Percentiles rank a stretch among this genome's conserved stretches.
Evolutionary conservation across 2,797 vertebrate genomes (phyloP).

Genomic region (Lithobates sylvaticus): DNA sequence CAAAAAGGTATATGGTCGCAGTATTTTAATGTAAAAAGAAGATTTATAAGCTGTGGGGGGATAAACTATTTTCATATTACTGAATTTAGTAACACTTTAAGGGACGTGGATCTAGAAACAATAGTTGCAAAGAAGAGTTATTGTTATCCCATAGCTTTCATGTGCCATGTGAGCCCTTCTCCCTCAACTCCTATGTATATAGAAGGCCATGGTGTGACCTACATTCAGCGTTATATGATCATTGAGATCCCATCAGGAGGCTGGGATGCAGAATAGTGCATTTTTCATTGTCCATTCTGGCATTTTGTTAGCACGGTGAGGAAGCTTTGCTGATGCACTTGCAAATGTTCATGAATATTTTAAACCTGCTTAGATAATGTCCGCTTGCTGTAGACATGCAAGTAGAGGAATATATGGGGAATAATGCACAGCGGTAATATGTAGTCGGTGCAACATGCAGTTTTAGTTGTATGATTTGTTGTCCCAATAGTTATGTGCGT

Average conservation of each 20-base stretch:
- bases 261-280: not conserved
- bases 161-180: no score
- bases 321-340: not conserved
- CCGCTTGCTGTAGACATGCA: not conserved
- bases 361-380: not conserved
- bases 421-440: not conserved
- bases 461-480: no score
- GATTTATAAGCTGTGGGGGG: no score
- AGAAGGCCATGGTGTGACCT: not conserved
- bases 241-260: not conserved
- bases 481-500: no score
- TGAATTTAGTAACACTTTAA: no score
- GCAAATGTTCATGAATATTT: not conserved
- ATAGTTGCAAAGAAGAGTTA: no score
- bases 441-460: not conserved
- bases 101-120: no score
- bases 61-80: no score
- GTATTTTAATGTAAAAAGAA: no score
- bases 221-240: not conserved
- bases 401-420: not conserved
- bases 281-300: no score
- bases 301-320: not conserved
- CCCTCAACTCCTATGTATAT: not conserved
- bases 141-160: no score
- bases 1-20: no score